phyloP scores from a whole-genome alignment of 2,113 vertebrate genomes.

The Alethe castanea region DNA sequence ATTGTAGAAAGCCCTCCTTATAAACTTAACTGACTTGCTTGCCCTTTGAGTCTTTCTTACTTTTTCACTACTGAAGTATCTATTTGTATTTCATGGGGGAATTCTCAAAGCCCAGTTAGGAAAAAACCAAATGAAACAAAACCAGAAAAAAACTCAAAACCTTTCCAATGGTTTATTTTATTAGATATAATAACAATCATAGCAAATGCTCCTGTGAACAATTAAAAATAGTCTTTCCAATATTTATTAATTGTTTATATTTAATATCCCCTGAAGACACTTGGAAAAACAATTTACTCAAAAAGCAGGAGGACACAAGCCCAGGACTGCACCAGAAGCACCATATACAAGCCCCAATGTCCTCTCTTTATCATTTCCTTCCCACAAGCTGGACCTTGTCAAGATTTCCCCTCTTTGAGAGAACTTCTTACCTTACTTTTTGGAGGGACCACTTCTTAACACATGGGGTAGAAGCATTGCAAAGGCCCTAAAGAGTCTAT shows the following conservation, averaged over 20 bases:
- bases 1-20: background rate
- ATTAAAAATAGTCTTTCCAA: background rate
- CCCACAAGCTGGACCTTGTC: background rate
- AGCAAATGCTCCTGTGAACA: background rate
- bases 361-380: background rate
- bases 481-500: background rate
- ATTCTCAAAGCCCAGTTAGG: background rate
- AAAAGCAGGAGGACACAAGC: background rate
- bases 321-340: background rate
- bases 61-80: background rate
- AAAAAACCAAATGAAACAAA: background rate
- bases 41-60: background rate
- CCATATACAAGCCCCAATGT: background rate
- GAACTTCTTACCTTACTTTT: background rate
- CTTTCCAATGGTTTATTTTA: background rate
- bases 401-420: background rate
- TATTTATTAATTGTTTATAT: background rate
- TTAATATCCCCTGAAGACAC: background rate
- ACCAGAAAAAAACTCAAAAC: fast-evolving
- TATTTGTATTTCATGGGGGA: background rate
- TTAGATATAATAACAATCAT: background rate
- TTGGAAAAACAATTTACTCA: background rate
- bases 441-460: background rate
- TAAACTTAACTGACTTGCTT: background rate
- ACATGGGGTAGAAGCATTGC: background rate